Evolutionary conservation across 2,113 vertebrate genomes (phyloP).

Genomic region (Labeo rohita): DNA sequence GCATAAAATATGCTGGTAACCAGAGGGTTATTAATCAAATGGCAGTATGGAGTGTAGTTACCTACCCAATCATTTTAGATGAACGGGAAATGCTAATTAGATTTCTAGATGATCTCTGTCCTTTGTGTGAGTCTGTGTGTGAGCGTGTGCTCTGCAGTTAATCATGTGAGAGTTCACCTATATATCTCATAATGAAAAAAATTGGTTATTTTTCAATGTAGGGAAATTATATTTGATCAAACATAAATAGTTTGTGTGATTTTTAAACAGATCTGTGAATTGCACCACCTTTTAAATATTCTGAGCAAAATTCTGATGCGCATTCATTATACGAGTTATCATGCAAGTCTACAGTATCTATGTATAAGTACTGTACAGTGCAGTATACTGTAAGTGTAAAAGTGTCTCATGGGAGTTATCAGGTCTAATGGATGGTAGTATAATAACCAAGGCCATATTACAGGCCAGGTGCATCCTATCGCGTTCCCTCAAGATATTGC

Average conservation of each 20-base stretch:
- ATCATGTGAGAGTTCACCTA: not conserved
- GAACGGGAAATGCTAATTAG: conserved; percentile 35
- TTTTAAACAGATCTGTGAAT: not conserved
- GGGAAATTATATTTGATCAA: no score
- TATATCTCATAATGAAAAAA: not conserved
- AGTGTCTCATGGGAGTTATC: not conserved
- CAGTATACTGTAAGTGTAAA: not conserved
- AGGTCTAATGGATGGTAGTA: conserved; percentile 3
- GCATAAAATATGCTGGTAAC: conserved; percentile 31
- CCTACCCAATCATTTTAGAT: conserved; percentile 24
- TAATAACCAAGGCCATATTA: conserved; percentile 7
- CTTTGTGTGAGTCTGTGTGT: not conserved
- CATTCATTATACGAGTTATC: not conserved
- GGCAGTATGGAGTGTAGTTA: conserved; percentile 42
- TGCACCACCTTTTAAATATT: not conserved
- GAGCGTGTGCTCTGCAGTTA: not conserved
- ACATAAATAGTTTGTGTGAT: not conserved
- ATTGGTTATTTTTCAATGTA: not conserved
- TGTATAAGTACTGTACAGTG: not conserved
- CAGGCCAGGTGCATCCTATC: not conserved
- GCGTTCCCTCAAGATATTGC: conserved; percentile 27
- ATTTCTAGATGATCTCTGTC: conserved; percentile 24
- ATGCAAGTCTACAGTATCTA: not conserved
- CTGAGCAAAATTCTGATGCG: not conserved
- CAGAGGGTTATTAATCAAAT: conserved; percentile 66